Conservation (phyloP, 1,140 invertebrate species). For the Aphaenogaster floridana region DNA sequence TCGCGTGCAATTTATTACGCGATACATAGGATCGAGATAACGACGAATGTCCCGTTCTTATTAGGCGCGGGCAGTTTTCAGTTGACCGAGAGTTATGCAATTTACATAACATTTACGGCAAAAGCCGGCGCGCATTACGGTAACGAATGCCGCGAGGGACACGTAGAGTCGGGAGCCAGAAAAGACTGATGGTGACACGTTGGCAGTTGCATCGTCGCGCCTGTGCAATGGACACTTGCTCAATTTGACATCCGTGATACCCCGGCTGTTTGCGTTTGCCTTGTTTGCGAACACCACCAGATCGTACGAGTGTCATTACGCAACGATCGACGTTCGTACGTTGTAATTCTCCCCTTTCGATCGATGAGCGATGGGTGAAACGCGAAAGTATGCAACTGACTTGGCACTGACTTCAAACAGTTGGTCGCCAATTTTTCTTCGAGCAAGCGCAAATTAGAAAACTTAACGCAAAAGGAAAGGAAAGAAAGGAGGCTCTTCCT, state of each 20-base stretch:
- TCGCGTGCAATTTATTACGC: conserved; percentile 30
- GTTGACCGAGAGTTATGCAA: conserved; percentile 7
- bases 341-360: conserved; percentile 39
- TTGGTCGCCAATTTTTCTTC: conserved; percentile 3
- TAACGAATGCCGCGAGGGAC: not conserved
- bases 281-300: conserved; percentile 17
- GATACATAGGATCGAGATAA: conserved; percentile 28
- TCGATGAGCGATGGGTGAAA: conserved; percentile 14
- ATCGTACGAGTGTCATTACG: conserved; percentile 17
- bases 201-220: not conserved
- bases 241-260: conserved; percentile 33
- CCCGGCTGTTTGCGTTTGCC: conserved; percentile 3
- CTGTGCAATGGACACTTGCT: conserved; percentile 38
- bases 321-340: not conserved
- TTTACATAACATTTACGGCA: conserved; percentile 22
- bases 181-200: conserved; percentile 30
- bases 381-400: conserved; percentile 28
- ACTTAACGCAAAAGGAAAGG: conserved; percentile 9
- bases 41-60: conserved; percentile 17
- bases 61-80: conserved; percentile 12
- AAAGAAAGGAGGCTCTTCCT: not conserved
- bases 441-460: conserved; percentile 27
- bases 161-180: not conserved
- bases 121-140: not conserved
- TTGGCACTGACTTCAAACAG: conserved; percentile 33